Base-by-base conservation (phyloP, 2,888 invertebrate species). In the Carpatolechia fugitivella region DNA sequence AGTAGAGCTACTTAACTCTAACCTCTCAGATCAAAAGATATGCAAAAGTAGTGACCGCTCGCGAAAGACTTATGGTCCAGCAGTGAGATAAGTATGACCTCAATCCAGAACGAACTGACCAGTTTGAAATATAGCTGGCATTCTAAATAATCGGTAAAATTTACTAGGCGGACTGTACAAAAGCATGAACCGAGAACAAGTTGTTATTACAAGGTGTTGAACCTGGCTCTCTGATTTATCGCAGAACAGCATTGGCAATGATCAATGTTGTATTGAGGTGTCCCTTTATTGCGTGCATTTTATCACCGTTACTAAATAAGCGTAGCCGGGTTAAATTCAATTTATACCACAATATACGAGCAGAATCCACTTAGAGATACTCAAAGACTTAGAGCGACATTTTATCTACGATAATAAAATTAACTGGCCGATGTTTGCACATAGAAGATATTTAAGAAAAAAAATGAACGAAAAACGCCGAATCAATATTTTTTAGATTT, bases 191-290 rank as follows among this genome's bases (percentile, higher is more conserved):
- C 64, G 68, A 65, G 70, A 78, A 81, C 80, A 80, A 82, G 76
- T 79, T 81, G 82, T 83, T 82, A 79, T 77, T 81, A 83, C 79
- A 80, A 82, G 80, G 81, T 82, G 83, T 82, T 82, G 80, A 81
- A 81, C 77, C 80, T 79, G 81, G 75, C 81, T 83, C 79, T 74
- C 76, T 84, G 81, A 85, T 84, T 85, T 85, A 84, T 81, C 76
- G 68, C 75, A 70, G 74, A 72, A 71, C 76, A 71, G 70, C 75
- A 79, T 80, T 82, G 74, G 76, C 74, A 76, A 79, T 80, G 78
- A 83, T 82, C 80, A 78, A 82, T 82, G 80, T 74, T 74, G 74
- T 72, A 76, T 72, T 72, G 75, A 74, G 71, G 72, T 80, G 77
- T 80, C 76, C 72, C 74, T 74, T 74, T 79, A 75, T 77, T 76